phyloP scores from a whole-genome alignment of 2,113 vertebrate genomes.

The Geococcyx californianus region DNA sequence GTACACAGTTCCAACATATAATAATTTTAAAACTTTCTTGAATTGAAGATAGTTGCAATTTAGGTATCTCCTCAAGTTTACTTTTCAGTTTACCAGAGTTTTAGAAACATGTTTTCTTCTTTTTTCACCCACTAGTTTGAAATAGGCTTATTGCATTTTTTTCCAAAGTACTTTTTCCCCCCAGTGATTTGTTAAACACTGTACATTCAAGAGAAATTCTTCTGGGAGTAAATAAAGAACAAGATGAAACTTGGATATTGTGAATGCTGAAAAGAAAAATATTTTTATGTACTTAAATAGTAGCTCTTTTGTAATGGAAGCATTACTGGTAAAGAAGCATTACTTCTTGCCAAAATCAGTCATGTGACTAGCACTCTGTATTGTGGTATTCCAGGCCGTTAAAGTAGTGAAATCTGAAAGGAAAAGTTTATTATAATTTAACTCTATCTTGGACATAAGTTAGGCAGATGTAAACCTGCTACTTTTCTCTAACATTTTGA shows the following conservation, averaged over 20 bases:
- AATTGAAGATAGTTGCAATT: not conserved
- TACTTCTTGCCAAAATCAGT: not conserved
- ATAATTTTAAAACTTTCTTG: not conserved
- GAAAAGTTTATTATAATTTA: not conserved
- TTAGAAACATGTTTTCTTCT: not conserved
- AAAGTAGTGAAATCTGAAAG: not conserved
- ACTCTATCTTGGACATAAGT: not conserved
- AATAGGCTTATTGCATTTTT: not conserved
- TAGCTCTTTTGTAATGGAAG: not conserved
- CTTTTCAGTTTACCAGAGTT: not conserved
- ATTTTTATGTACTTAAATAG: not conserved
- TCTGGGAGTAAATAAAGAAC: not conserved
- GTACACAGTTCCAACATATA: not conserved
- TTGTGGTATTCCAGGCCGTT: not conserved
- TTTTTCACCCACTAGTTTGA: not conserved
- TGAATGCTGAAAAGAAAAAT: not conserved
- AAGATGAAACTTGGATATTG: not conserved
- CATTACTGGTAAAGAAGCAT: not conserved
- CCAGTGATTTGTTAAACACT: not conserved
- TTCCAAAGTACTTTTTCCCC: not conserved
- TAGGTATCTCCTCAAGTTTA: not conserved
- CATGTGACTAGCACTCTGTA: not conserved
- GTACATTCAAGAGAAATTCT: not conserved
- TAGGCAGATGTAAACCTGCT: not conserved
- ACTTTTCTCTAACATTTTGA: not conserved